These are phyloP conservation scores for Harpegnathos saltator DNA, from an alignment of 1,140 invertebrate genomes.

Conservation along the genomic window DNA sequence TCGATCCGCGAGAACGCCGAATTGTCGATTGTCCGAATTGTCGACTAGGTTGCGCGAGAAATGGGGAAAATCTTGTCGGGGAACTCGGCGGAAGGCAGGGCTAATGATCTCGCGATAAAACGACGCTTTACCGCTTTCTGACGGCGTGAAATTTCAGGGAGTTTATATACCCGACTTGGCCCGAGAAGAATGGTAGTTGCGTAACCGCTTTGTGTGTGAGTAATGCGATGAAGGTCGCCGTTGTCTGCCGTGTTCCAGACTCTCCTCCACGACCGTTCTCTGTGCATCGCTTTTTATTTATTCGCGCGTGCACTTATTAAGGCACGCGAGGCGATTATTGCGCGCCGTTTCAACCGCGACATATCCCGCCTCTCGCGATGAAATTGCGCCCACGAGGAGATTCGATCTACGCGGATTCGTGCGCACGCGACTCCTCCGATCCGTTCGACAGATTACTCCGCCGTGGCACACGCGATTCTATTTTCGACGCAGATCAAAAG, in stretches of 20 bases:
- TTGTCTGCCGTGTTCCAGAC: background rate
- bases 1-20: background rate
- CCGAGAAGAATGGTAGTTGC: conserved; percentile 21
- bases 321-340: no score
- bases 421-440: no score
- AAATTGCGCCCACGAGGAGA: background rate
- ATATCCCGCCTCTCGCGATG: conserved; percentile 20
- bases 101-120: conserved; percentile 8
- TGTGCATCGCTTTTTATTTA: conserved; percentile 56
- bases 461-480: background rate
- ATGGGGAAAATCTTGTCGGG: background rate
- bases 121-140: no score
- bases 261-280: conserved; percentile 17
- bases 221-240: conserved; percentile 32
- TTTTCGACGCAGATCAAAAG: conserved; percentile 39
- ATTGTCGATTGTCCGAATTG: background rate
- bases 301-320: conserved; percentile 2
- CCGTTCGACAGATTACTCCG: background rate
- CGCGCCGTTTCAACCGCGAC: no score
- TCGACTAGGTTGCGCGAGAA: conserved; percentile 5
- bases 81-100: conserved; percentile 23
- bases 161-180: conserved; percentile 11
- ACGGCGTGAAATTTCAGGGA: conserved; percentile 22
- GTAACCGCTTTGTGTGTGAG: conserved; percentile 45
- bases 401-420: background rate